Base-by-base conservation (phyloP, 2,888 invertebrate genomes). In the Erebia ligea region DNA sequence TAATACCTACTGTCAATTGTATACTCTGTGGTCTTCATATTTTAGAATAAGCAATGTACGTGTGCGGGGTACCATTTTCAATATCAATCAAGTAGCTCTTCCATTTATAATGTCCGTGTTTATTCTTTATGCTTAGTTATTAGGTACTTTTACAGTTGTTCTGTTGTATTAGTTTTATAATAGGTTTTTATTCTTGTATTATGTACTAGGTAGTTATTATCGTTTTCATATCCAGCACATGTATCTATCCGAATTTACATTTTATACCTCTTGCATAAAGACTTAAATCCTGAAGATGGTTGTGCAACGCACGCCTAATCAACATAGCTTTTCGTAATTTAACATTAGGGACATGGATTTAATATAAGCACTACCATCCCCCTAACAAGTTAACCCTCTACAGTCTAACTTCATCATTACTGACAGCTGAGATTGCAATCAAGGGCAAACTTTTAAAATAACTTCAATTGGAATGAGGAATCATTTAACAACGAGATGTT, bases 1-100 rank as follows among this genome's bases (percentile, higher is more conserved):
- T 67, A 57, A 34, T 59, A 72, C 71, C 67, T 71, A 69, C 68
- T 70, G 70, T 72, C 72, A 74, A 74, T 74, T 74, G 70, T 68
- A 69, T 69, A 71, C 71, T 73, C 70, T 69, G 64, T 73, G 74
- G 72, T 71, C 67, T 70, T 72, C 64, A 61, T 69, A 65, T 61
- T 73, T 42, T 73, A 70, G 59, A 68, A 50, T 73, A 70, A 69
- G 69, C 58, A 63, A 69, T 15, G 25, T 61, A 13, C 64, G 67
- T 67, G 57, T 57, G 67, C 62, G 34, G 34, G 45, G 8, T 40
- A 63, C 52, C 10, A 1, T 72, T 66, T 66, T n/a, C 25, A 19
- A 15, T 21, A 10, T 59, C 6, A 34, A 6, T 59, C 11, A 61
- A 19, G 45, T 48, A 21, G 19, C 45, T 62, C 45, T 62, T 42